A percentile compares a stretch with the other conserved stretches of the same genome.
Evolutionary conservation across 23 tunicate genomes (phyloP).

Genomic region (Phallusia fumigata): DNA sequence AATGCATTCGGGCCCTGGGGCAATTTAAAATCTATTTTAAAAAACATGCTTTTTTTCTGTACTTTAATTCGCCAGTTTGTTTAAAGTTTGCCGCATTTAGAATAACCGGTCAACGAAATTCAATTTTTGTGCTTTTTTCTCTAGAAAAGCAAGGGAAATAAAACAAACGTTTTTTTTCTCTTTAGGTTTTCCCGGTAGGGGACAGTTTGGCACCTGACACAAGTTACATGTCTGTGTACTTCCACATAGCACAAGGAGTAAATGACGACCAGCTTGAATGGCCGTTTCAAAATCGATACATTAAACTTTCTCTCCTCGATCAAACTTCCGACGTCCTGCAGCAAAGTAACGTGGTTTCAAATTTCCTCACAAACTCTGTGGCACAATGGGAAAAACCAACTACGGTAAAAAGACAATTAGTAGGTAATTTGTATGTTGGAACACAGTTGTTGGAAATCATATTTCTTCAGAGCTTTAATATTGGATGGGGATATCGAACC

Average conservation of each 20-base stretch:
- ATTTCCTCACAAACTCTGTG: not conserved
- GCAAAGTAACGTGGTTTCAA: conserved; percentile 14
- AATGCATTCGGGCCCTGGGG: too few species aligned
- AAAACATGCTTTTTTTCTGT: too few species aligned
- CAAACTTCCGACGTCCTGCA: conserved; percentile 38
- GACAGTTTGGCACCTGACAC: not conserved
- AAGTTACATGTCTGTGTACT: conserved; percentile 62
- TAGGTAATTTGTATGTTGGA: too few species aligned
- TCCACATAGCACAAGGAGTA: conserved; percentile 50
- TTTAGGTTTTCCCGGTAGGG: conserved; percentile 48
- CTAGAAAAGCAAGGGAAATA: too few species aligned
- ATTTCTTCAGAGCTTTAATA: not conserved
- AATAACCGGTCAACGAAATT: too few species aligned
- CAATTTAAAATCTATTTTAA: too few species aligned
- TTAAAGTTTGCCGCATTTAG: too few species aligned
- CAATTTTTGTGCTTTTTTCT: too few species aligned
- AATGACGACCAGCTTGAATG: conserved; percentile 64
- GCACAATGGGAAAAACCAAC: not conserved
- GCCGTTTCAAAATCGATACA: conserved; percentile 63
- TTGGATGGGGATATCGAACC: not conserved
- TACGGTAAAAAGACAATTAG: not conserved
- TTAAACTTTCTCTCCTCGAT: conserved; percentile 54
- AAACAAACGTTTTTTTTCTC: too few species aligned
- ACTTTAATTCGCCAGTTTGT: too few species aligned
- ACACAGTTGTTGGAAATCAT: too few species aligned